Conservation (phyloP, 2,113 vertebrate genomes). For the Pseudorhombus dupliciocellatus region DNA sequence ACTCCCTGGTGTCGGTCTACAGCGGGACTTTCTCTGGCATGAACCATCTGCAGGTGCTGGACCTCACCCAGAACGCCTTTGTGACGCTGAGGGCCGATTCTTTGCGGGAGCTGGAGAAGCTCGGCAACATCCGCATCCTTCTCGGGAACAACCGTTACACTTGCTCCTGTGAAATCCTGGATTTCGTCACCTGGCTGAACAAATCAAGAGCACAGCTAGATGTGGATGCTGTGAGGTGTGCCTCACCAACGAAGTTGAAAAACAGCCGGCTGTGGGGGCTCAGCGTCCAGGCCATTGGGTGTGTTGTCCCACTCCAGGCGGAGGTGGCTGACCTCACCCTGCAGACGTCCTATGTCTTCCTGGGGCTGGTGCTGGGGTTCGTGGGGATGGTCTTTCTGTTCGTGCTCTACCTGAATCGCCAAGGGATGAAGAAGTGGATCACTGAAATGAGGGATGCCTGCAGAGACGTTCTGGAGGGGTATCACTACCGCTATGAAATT, state of each 20-base stretch:
- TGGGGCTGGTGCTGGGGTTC: conserved; percentile 81
- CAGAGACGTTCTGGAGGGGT: conserved; percentile 79
- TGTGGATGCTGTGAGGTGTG: conserved; percentile 70
- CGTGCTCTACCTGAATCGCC: conserved; percentile 84
- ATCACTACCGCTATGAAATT: conserved; percentile 83
- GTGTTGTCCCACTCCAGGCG: conserved; percentile 56
- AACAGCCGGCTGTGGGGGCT: conserved; percentile 59
- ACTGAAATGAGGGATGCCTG: conserved; percentile 77
- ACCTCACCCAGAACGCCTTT: conserved; percentile 77
- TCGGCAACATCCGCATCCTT: conserved; percentile 66
- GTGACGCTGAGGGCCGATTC: conserved; percentile 62
- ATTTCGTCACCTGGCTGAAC: conserved; percentile 79
- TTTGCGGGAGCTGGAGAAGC: conserved; percentile 72
- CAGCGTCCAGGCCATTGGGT: conserved; percentile 61
- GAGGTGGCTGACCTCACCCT: conserved; percentile 69
- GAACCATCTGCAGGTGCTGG: conserved; percentile 72
- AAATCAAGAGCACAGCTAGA: conserved; percentile 72
- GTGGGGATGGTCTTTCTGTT: conserved; percentile 84
- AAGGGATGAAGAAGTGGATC: conserved; percentile 83
- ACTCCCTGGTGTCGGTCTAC: conserved; percentile 78
- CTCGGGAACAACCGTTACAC: conserved; percentile 79
- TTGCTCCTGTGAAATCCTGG: conserved; percentile 77
- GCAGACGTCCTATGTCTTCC: conserved; percentile 82
- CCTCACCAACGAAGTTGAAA: conserved; percentile 59
- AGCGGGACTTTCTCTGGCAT: conserved; percentile 78